Base-by-base conservation (phyloP, 2,888 invertebrate genomes). In the Sthenelais limicola region DNA sequence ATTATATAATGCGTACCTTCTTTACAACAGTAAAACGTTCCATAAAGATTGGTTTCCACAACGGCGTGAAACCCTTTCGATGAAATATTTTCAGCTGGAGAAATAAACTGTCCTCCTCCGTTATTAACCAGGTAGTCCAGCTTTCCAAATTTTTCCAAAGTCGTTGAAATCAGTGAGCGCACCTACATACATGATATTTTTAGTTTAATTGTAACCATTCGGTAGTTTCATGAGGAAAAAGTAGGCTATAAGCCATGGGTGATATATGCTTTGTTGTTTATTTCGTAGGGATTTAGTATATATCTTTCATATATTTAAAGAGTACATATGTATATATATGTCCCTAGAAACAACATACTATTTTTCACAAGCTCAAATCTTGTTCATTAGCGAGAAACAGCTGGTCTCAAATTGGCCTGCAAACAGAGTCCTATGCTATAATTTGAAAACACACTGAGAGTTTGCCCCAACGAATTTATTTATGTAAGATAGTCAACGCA, bases 21-120 rank as follows among this genome's bases (percentile, higher is more conserved):
- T 77, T 84, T 82, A 77, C 88, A 89, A 82, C 89, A 86, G 0
- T 89, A 80, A 78, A 89, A 90, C n/a, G 90, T 89, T 26, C 90
- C 90, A 12, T 88, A 89, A 1, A 90, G 82, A 79, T 90, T 90
- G 12, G 90, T 90, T 66, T 90, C 89, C 52, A 90, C 83, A 1
- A 90, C 90, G 75, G 90, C 90, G 80, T 89, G 87, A 89, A 89
- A 90, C 24, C 90, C 90, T 72, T 87, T 90, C 47, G 86, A 77
- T 5, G 82, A 79, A 68, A 90, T 87, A 51, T 85, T 82, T 7
- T 84, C 84, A 1, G 87, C 87, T 18, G 84, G 80, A 38, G 86
- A 84, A 7, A 86, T 82, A 80, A 90, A 90, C 81, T 90, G 90
- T 12, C 90, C 90, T 1, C 90, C 90, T 21, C 89, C 89, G 83